Conservation (phyloP, 2,113 vertebrate genomes). For the Poeciliopsis turrubarensis region DNA sequence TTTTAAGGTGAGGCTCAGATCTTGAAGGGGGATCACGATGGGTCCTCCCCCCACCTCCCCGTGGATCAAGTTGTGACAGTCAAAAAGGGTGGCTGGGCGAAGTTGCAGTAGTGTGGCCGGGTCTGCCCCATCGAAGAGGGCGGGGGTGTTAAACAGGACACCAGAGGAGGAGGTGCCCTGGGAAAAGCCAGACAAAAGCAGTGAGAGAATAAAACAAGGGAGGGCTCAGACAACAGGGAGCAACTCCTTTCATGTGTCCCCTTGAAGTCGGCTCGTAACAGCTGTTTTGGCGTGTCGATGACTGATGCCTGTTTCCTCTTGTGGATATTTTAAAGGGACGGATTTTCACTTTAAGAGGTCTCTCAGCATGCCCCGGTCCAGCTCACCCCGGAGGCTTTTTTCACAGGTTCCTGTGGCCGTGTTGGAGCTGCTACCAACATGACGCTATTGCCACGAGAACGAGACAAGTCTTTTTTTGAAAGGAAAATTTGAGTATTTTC, state of each 20-base stretch:
- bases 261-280: constrained; percentile 88
- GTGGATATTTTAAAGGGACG: constrained; percentile 83
- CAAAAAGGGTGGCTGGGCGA: constrained; percentile 54
- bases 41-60: neutral
- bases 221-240: constrained; percentile 79
- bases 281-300: constrained; percentile 85
- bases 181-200: constrained; percentile 70
- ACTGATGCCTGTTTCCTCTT: constrained; percentile 90
- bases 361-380: constrained; percentile 69
- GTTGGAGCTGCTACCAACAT: constrained; percentile 71
- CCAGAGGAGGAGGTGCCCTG: constrained; percentile 63
- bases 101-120: constrained; percentile 62
- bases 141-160: constrained; percentile 61
- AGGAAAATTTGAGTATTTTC: neutral
- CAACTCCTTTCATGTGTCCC: constrained; percentile 79
- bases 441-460: neutral
- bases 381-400: constrained; percentile 70
- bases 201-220: constrained; percentile 78
- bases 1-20: constrained; percentile 37
- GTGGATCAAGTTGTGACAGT: constrained; percentile 46
- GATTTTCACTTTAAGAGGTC: constrained; percentile 81
- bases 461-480: neutral
- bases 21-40: constrained; percentile 32
- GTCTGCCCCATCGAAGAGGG: constrained; percentile 41
- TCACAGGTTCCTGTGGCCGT: constrained; percentile 63